Evolutionary conservation across 2,888 invertebrate genomes (phyloP).

Genomic region (Caenorhabditis sulstoni): DNA sequence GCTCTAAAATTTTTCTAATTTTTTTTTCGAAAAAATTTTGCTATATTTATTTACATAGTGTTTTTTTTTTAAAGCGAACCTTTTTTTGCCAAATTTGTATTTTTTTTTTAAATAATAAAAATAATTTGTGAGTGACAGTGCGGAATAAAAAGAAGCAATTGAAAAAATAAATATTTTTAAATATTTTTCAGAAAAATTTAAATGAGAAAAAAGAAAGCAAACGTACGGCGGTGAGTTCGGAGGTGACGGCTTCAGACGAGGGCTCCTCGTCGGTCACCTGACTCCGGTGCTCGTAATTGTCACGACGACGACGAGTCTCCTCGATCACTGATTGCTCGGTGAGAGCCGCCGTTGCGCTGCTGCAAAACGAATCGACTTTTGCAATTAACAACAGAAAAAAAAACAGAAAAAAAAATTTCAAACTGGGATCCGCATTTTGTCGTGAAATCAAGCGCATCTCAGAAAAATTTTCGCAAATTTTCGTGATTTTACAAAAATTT

Average conservation of each 20-base stretch:
- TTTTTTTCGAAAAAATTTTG: constrained; percentile 11
- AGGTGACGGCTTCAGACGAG: constrained; percentile 38
- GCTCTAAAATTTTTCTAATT: not conserved
- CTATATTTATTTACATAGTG: not conserved
- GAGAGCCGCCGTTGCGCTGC: constrained; percentile 18
- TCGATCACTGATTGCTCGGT: constrained; percentile 56
- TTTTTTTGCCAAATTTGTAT: too few species aligned
- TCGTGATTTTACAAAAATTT: too few species aligned
- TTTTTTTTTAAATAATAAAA: not conserved
- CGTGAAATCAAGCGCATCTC: too few species aligned
- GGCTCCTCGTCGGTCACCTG: constrained; percentile 63
- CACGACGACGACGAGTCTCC: constrained; percentile 63
- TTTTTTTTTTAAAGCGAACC: too few species aligned
- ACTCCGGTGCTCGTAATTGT: constrained; percentile 68
- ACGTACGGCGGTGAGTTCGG: constrained; percentile 55
- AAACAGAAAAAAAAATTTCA: not conserved
- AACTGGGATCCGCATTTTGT: too few species aligned
- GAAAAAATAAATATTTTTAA: too few species aligned
- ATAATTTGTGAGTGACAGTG: too few species aligned
- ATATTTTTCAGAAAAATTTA: too few species aligned
- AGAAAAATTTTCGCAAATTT: too few species aligned
- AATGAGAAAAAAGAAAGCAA: too few species aligned
- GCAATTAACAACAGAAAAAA: too few species aligned
- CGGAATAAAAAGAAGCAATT: too few species aligned
- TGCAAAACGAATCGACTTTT: constrained; percentile 33